Conservation (phyloP, 2,797 vertebrate genomes). For the Microctenopoma stevenorrisi region DNA sequence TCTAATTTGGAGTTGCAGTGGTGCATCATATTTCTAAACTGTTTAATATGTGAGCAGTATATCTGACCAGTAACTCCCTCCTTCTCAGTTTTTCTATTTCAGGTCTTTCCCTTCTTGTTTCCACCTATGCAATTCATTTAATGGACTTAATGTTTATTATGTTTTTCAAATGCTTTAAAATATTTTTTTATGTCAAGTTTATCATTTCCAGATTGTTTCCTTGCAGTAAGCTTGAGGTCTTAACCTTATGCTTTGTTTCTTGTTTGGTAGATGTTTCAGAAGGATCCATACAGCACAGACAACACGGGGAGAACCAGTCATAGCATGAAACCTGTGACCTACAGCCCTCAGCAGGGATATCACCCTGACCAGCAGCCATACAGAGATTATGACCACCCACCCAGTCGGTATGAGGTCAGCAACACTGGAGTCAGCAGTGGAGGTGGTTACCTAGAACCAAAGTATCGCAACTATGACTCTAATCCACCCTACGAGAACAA, state of each 20-base stretch:
- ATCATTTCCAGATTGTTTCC: constrained; percentile 1
- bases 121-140: constrained; percentile 71
- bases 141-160: constrained; percentile 34
- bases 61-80: constrained; percentile 79
- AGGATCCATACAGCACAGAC: constrained; percentile 88
- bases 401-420: constrained; percentile 87
- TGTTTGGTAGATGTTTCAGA: constrained; percentile 88
- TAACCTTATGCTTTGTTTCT: constrained; percentile 49
- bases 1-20: constrained; percentile 57
- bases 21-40: constrained; percentile 47
- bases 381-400: constrained; percentile 91
- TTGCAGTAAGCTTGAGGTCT: background rate
- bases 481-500: constrained; percentile 88
- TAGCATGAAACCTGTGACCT: constrained; percentile 85
- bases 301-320: constrained; percentile 85
- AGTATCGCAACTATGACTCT: constrained; percentile 88
- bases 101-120: constrained; percentile 82
- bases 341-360: constrained; percentile 87
- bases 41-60: constrained; percentile 31
- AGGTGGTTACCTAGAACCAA: constrained; percentile 86
- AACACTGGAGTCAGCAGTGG: constrained; percentile 63
- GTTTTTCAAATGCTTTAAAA: constrained; percentile 38
- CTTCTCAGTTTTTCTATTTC: constrained; percentile 87
- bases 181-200: constrained; percentile 38
- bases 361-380: constrained; percentile 87